Conservation (phyloP, 35 echinoderm and acorn worm genomes). For the Heliocidaris erythrogramma region DNA sequence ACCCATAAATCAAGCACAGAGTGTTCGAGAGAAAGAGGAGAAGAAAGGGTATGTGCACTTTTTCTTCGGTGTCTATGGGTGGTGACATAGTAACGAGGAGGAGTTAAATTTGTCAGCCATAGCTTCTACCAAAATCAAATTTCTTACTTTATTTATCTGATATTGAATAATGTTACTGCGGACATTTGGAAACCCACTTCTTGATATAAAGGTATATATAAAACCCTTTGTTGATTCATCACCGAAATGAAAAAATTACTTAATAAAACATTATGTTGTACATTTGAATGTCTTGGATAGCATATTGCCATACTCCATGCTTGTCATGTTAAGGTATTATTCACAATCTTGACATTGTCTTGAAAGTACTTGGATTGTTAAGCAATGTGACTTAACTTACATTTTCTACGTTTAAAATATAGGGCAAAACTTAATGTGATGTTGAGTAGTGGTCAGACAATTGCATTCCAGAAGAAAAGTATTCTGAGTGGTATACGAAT, state of each 20-base stretch:
- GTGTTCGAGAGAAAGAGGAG: not conserved
- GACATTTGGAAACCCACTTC: not conserved
- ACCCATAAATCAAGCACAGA: not conserved
- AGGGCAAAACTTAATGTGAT: too few species aligned
- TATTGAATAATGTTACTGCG: not conserved
- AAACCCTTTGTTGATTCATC: not conserved
- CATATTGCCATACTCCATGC: too few species aligned
- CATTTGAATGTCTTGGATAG: too few species aligned
- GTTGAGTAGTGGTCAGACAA: too few species aligned
- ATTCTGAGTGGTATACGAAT: too few species aligned
- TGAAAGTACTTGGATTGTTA: too few species aligned
- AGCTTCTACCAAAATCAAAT: not conserved
- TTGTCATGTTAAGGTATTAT: too few species aligned
- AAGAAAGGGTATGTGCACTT: not conserved
- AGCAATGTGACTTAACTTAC: too few species aligned
- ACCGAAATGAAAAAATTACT: not conserved
- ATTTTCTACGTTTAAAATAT: too few species aligned
- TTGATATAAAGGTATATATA: not conserved
- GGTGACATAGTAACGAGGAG: not conserved
- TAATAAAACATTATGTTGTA: not conserved
- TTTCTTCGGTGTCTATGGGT: not conserved
- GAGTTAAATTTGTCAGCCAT: not conserved
- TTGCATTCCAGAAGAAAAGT: too few species aligned
- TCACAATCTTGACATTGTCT: too few species aligned
- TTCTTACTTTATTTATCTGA: not conserved